Evolutionary conservation across 1,140 invertebrate species (phyloP), one percentile per base, ranked within the genome.

Genomic region (Nasonia longicornis): DNA sequence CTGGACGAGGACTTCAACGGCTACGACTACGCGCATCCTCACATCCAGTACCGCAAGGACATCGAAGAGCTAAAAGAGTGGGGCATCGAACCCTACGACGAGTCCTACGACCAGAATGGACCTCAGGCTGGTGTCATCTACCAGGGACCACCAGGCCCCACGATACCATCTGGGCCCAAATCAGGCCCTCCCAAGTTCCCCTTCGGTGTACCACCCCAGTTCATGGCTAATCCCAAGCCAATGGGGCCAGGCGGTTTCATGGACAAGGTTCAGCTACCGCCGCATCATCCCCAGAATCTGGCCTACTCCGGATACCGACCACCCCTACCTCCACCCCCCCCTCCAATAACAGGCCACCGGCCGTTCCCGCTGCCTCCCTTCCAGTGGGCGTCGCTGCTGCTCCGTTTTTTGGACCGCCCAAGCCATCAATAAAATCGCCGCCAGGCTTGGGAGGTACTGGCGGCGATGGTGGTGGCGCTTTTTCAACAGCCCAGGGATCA

Each of bases 1-100:
- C 78, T 86, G 10, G 87, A 88, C 10, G 88, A 91, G 2, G 87
- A 89, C 6, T 89, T 88, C 69, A 84, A 87, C 6, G 89, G 87
- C 6, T 90, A 88, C 63, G 90, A 89, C 38, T 90, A 88, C 72
- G 79, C 86, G 0, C 87, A 89, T 82, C 90, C 90, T 0, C 89
- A 90, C 31, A 86, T 91, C 3, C 90, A 91, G 29, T 87, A 89
- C 14, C 86, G 90, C 0, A 91, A 90, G 69, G 90, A 91, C 72
- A 86, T 90, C n/a, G 89, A 90, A 14, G 90, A 91, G 74, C 48
- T 91, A 0, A 89, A 87, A 35, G 89, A 91, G 83, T 91, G 90
- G 90, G 90, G 90, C 1, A 91, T 91, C 31, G 88, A 90, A 42
- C 87, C 88, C 0, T 86, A 87, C 45, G 87, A 89, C 0, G 89